Evolutionary conservation across 2,797 vertebrate genomes (phyloP), one percentile per base, ranked within the genome.

Genomic region (Okamejei kenojei): DNA sequence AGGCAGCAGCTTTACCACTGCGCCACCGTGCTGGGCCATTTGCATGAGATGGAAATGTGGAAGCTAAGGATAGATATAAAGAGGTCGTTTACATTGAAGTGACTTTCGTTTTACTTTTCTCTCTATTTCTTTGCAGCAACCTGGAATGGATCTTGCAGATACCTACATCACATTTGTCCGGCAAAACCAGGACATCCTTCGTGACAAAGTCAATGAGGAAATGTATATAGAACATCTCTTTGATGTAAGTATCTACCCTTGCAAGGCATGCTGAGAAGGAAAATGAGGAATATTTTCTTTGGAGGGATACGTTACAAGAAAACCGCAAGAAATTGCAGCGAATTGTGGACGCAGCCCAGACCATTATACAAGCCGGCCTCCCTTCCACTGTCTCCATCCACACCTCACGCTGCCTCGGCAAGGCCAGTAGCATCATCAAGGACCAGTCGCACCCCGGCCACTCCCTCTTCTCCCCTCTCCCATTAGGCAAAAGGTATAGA

Each of bases 151-250:
- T 94, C 96, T 99, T 93, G 98, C 98, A 93, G 98, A 99, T 94
- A 98, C 98, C 84, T 99, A 99, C 95, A 98, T 99, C 95, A 97
- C 97, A 94, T 99, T 99, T 94, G 97, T 99, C 68, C 97, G 98
- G 38, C 98, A 98, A 95, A 99, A 99, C 96, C 98, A 99, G 95
- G 98, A 99, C 95, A 97, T 99, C 94, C 97, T 99, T 93, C 96
- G 98, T 93, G 98, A 98, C 94, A 97, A 98, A 19, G 95, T 99
- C 95, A 98, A 97, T 63, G 98, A 99, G 76, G 98, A 99, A 95
- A 96, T 99, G 95, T 98, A 97, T 95, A 96, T 97, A 93, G 97
- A 99, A 96, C 98, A 97, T 95, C 93, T 99, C 93, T 99, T 99
- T 94, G 98, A 99, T 93, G 98, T 99, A 96, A 99, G 98, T 98